Percentiles rank a stretch among this genome's conserved stretches.
These are phyloP conservation scores for Nansenia antarctica DNA, from an alignment of 2,113 vertebrate genomes.

Conservation along the genomic window DNA sequence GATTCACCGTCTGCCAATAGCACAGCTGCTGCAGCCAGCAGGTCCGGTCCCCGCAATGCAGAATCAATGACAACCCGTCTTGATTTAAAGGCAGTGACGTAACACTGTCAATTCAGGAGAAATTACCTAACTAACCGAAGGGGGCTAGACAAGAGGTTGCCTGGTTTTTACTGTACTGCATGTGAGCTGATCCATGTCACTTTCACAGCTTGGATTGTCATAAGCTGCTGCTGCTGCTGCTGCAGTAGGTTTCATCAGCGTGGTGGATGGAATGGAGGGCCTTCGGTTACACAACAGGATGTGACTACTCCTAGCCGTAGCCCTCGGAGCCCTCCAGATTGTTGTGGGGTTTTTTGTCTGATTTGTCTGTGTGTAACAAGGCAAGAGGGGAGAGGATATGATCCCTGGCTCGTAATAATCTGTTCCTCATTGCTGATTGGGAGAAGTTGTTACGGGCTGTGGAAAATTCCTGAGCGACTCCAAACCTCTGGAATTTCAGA, in stretches of 20 bases:
- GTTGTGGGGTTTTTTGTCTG: constrained; percentile 43
- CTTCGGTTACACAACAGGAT: constrained; percentile 51
- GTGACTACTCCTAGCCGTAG: constrained; percentile 37
- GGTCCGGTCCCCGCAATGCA: no score
- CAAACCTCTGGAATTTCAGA: constrained; percentile 78
- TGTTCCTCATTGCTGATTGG: constrained; percentile 75
- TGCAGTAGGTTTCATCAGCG: neutral
- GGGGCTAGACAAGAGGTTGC: no score
- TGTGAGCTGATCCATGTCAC: no score
- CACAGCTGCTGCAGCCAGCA: no score
- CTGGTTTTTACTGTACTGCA: neutral
- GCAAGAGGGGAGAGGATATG: constrained; percentile 63
- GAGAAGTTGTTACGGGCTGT: constrained; percentile 68
- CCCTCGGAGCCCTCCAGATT: constrained; percentile 33
- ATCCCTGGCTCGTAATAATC: constrained; percentile 65
- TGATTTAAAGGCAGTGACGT: no score
- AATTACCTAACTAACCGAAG: no score
- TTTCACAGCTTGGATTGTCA: neutral
- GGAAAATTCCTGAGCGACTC: constrained; percentile 75
- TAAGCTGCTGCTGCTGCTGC: no score
- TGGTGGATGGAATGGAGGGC: neutral
- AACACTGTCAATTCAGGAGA: no score
- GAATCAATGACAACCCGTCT: no score
- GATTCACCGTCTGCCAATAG: constrained; percentile 62
- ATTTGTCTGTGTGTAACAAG: constrained; percentile 58